Conservation (phyloP, 2,888 invertebrate species). For the Pherbina coryleti region DNA sequence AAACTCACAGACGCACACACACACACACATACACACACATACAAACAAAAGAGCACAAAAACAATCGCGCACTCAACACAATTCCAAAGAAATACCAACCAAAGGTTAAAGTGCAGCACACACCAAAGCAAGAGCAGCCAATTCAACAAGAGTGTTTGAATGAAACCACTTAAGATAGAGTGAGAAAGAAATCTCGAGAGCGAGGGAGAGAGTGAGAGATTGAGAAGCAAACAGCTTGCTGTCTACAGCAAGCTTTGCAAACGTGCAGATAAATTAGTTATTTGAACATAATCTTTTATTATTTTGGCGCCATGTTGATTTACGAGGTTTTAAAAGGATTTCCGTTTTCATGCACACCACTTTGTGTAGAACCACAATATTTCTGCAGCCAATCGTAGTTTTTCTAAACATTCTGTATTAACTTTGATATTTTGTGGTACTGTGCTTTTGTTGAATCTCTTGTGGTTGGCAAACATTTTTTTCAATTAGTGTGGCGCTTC, state of each 20-base stretch:
- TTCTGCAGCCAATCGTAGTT: too few species aligned
- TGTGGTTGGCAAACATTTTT: too few species aligned
- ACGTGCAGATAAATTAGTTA: conserved; percentile 32
- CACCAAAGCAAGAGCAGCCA: neutral
- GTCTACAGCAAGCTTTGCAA: neutral
- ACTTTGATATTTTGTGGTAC: too few species aligned
- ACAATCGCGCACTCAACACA: too few species aligned
- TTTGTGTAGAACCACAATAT: neutral
- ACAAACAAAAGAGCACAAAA: too few species aligned
- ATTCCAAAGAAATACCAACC: neutral
- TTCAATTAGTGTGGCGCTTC: too few species aligned
- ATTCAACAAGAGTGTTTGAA: neutral
- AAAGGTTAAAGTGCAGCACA: neutral
- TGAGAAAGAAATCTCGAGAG: neutral
- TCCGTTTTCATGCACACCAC: conserved; percentile 2
- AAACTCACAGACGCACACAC: too few species aligned
- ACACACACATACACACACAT: too few species aligned
- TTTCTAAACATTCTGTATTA: too few species aligned
- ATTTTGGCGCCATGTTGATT: conserved; percentile 41
- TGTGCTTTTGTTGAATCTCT: too few species aligned
- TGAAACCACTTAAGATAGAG: neutral
- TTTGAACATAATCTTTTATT: conserved; percentile 36
- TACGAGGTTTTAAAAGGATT: conserved; percentile 36
- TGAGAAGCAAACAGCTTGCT: neutral
- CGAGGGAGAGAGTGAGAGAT: too few species aligned